Base-by-base conservation (phyloP, 2,888 invertebrate species). In the Loripinus fragilis region DNA sequence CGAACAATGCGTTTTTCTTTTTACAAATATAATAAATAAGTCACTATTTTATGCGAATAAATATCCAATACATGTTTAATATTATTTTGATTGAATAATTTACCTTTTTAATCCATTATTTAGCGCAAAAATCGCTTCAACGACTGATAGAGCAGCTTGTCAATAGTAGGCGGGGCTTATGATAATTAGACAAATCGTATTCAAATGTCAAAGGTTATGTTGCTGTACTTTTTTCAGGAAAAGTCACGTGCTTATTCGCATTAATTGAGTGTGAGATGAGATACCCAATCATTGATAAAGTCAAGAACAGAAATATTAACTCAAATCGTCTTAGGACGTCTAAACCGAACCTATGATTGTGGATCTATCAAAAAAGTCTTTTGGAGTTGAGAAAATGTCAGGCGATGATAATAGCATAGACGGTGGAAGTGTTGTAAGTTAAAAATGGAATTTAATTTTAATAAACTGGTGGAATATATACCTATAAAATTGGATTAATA, bases 251-350 rank as follows among this genome's bases (percentile, higher is more conserved):
- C 79, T 75, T 70, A 75, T 83, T 76, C 80, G 87, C 87, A 90
- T 90, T 90, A 90, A 90, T 90, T 87, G 87, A 80, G 82, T 88
- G 87, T 60, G 60, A 60, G 60, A 60, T 60, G 60, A 60, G 60
- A 60, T 60, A 60, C 60, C 60, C 60, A 60, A 60, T 69, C 71
- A 77, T 80, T 83, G 80, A 80, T 83, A 83, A 83, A 83, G 80
- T 70, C 71, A 78, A 83, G 74, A 78, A 81, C 80, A 74, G 78
- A 83, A 83, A 83, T 79, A 83, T 83, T 82, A 82, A 71, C 76
- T 71, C 74, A 77, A 82, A 74, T 79, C 74, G 76, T 72, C 72
- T 69, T 73, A 64, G 74, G 82, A 69, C 74, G 74, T 78, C 70
- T 52, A 74, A 76, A 69, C 66, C 42, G 74, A 72, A 81, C 79